phyloP scores from a whole-genome alignment of 1,140 invertebrate genomes.

The Megathymus violae region DNA sequence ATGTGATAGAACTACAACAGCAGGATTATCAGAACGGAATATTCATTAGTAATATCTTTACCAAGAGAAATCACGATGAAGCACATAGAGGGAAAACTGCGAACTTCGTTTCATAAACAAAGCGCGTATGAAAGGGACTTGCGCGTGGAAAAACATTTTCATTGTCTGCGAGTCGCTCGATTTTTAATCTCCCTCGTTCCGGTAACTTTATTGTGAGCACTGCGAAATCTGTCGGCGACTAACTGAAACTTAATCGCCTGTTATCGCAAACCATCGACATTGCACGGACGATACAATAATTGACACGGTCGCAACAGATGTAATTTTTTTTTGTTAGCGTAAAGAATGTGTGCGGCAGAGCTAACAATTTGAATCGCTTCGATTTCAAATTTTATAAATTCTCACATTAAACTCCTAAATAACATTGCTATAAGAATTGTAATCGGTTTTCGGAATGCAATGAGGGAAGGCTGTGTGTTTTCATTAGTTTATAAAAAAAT shows the following conservation, averaged over 20 bases:
- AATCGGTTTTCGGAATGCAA: no score
- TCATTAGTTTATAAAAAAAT: no score
- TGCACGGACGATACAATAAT: background rate
- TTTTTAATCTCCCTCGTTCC: conserved; percentile 75
- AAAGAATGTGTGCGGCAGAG: no score
- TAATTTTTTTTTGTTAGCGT: background rate
- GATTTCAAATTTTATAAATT: no score
- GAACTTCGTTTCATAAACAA: conserved; percentile 78
- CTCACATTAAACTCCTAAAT: no score
- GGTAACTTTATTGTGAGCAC: conserved; percentile 74
- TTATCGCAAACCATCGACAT: conserved; percentile 37
- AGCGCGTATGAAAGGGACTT: conserved; percentile 71
- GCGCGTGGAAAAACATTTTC: conserved; percentile 73
- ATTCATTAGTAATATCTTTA: conserved; percentile 68
- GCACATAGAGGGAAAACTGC: conserved; percentile 69
- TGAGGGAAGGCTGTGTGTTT: no score
- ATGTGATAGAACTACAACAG: no score
- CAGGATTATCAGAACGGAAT: conserved; percentile 51
- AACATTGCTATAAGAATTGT: no score
- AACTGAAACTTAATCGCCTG: conserved; percentile 54
- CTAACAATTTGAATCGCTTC: no score
- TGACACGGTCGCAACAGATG: conserved; percentile 6
- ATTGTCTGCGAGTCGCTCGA: conserved; percentile 75
- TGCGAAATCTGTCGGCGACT: conserved; percentile 57
- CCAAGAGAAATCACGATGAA: conserved; percentile 63